A percentile compares a stretch with the other conserved stretches of the same genome.
These are phyloP conservation scores for Cyprinodon brontotheroides DNA, from an alignment of 2,113 vertebrate species.

Conservation along the genomic window DNA sequence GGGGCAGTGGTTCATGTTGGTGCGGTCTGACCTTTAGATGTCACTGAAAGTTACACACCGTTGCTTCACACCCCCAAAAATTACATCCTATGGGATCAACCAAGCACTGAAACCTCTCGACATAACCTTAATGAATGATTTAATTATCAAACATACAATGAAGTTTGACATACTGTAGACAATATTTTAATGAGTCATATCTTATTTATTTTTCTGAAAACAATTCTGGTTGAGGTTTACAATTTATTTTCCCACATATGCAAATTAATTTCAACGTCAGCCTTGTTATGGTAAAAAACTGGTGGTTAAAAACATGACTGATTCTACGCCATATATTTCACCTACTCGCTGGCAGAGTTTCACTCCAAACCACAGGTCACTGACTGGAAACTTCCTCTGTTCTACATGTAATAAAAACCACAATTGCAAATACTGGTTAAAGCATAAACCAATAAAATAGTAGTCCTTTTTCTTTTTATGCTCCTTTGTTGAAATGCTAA, in stretches of 20 bases:
- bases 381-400: not conserved
- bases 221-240: not conserved
- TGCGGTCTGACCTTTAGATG: no score
- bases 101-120: no score
- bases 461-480: not conserved
- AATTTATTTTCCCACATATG: not conserved
- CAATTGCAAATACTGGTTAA: not conserved
- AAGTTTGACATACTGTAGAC: no score
- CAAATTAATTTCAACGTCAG: not conserved
- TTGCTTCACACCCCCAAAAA: no score
- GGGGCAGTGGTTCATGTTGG: no score
- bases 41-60: no score
- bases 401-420: not conserved
- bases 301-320: not conserved
- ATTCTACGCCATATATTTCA: not conserved
- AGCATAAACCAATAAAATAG: not conserved
- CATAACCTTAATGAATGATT: no score
- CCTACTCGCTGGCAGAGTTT: not conserved
- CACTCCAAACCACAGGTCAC: not conserved
- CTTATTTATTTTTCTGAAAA: not conserved
- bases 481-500: not conserved
- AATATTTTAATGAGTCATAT: no score
- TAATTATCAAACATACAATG: no score
- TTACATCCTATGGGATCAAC: no score
- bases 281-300: not conserved